These are phyloP conservation scores for Amblyopsis hoosieri DNA, from an alignment of 2,797 vertebrate species.

Conservation along the genomic window DNA sequence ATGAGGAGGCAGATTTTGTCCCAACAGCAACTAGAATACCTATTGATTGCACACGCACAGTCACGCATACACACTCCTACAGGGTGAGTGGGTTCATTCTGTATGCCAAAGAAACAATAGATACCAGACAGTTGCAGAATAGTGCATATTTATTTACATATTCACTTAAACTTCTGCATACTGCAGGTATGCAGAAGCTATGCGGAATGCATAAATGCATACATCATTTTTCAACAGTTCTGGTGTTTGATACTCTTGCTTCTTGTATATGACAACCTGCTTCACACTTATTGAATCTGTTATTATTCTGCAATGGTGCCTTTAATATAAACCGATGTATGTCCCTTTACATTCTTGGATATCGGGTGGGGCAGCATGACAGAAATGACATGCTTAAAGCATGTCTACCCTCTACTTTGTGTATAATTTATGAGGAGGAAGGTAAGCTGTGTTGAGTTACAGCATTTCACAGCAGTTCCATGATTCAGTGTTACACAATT, in stretches of 20 bases:
- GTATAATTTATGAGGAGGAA: slow-evolving; percentile 51
- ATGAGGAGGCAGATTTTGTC: slow-evolving; percentile 29
- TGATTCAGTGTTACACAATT: too few relatives aligned
- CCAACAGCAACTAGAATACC: slow-evolving; percentile 47
- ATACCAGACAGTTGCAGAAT: background rate
- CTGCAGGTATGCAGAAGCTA: too few relatives aligned
- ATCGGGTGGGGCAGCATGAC: background rate
- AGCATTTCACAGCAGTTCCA: too few relatives aligned
- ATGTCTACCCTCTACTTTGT: slow-evolving; percentile 15
- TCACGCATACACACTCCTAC: slow-evolving; percentile 20
- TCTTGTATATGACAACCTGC: too few relatives aligned
- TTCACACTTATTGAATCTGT: too few relatives aligned
- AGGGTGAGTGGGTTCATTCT: slow-evolving; percentile 63
- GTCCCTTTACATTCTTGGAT: slow-evolving; percentile 6
- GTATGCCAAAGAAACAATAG: slow-evolving; percentile 39
- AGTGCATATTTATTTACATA: background rate
- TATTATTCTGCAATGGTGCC: too few relatives aligned
- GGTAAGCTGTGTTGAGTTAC: slow-evolving; percentile 23
- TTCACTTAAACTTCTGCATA: background rate
- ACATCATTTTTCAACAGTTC: slow-evolving; percentile 13
- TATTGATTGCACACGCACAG: slow-evolving; percentile 54
- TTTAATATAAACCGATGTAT: background rate
- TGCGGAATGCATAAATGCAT: slow-evolving; percentile 16
- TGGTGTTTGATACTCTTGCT: background rate
- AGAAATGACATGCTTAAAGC: slow-evolving; percentile 29